A percentile compares a stretch with the other conserved stretches of the same genome.
phyloP scores from a whole-genome alignment of 2,797 vertebrate genomes.

The Sternotherus odoratus region DNA sequence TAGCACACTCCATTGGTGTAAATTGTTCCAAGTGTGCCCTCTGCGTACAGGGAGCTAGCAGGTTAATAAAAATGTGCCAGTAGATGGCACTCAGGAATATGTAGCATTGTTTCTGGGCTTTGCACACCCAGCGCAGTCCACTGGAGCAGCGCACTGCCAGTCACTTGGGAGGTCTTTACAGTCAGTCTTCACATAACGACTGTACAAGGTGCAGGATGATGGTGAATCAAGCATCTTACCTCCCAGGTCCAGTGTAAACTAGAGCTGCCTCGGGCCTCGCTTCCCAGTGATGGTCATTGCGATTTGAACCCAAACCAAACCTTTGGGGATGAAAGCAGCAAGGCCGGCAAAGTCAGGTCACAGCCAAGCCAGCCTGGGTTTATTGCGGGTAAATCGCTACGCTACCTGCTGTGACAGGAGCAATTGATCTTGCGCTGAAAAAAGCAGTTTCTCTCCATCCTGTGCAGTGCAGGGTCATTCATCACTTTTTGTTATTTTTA shows the following conservation, averaged over 20 bases:
- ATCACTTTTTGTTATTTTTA: constrained; percentile 81
- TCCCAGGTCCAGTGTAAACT: fast-evolving
- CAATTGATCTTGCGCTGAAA: constrained; percentile 75
- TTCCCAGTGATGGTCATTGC: not conserved
- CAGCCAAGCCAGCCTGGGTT: constrained; percentile 43
- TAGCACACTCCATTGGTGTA: not conserved
- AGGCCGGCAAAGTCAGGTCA: constrained; percentile 28
- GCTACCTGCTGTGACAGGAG: constrained; percentile 69
- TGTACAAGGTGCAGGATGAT: fast-evolving
- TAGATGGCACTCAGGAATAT: constrained; percentile 52
- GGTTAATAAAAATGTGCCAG: not conserved
- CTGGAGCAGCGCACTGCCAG: fast-evolving
- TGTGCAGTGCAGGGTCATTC: constrained; percentile 69
- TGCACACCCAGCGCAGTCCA: not conserved
- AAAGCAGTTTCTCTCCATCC: constrained; percentile 72
- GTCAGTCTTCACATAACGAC: fast-evolving
- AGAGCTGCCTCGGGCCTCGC: not conserved
- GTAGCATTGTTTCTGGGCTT: fast-evolving
- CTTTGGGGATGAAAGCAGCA: constrained; percentile 52
- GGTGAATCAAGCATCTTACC: fast-evolving
- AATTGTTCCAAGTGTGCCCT: fast-evolving
- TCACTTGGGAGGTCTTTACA: fast-evolving
- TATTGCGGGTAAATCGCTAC: constrained; percentile 63
- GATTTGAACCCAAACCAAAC: constrained; percentile 11
- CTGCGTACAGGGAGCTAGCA: fast-evolving